Percentiles rank a stretch among this genome's conserved stretches.
Conservation (phyloP, 1,140 invertebrate genomes). For the Leucophenga varia region DNA sequence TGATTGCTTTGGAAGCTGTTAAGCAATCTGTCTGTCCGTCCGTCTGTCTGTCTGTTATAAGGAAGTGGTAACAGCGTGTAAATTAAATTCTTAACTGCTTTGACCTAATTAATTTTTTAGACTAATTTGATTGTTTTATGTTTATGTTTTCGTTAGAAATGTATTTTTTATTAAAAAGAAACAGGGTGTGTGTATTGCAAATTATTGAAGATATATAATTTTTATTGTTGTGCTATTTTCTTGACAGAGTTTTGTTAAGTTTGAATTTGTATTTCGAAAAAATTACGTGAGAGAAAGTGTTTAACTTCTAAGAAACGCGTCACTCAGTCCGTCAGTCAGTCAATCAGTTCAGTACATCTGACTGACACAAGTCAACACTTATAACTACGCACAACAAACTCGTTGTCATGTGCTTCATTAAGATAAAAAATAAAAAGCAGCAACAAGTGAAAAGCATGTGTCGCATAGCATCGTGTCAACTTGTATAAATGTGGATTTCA, state of each 20-base stretch:
- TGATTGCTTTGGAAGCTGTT: too few relatives aligned
- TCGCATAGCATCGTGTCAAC: too few relatives aligned
- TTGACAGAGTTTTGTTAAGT: neutral
- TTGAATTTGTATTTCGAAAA: neutral
- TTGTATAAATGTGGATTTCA: too few relatives aligned
- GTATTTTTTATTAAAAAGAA: too few relatives aligned
- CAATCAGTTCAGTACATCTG: too few relatives aligned
- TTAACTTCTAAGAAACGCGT: conserved; percentile 35
- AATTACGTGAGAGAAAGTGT: conserved; percentile 49
- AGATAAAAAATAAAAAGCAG: too few relatives aligned
- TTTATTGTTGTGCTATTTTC: neutral
- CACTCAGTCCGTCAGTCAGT: conserved; percentile 5
- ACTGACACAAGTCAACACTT: too few relatives aligned
- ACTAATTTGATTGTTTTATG: conserved; percentile 22
- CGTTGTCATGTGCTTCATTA: too few relatives aligned
- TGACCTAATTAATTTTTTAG: conserved; percentile 50
- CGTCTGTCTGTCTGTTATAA: conserved; percentile 26
- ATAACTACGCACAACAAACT: too few relatives aligned
- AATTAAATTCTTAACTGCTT: conserved; percentile 46
- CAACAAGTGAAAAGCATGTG: too few relatives aligned
- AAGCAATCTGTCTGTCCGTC: too few relatives aligned
- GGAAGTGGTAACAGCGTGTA: conserved; percentile 52
- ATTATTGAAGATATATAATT: neutral
- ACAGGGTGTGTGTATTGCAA: too few relatives aligned
- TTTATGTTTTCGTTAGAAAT: neutral